These are phyloP conservation scores for Xylocampa areola DNA, from an alignment of 2,888 invertebrate genomes.

Conservation along the genomic window DNA sequence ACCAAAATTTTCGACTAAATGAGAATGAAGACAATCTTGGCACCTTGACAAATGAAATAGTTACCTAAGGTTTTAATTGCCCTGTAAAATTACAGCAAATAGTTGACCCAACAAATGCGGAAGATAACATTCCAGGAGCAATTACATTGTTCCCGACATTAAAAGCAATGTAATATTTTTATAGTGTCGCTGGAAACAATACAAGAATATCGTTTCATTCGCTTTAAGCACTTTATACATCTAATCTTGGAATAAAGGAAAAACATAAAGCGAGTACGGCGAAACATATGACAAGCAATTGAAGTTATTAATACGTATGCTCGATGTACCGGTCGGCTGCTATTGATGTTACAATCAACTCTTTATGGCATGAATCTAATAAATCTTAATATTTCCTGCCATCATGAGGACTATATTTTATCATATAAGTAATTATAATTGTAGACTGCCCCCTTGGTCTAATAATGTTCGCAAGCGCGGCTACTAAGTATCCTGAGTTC, in stretches of 20 bases:
- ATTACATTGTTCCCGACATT: conserved; percentile 47
- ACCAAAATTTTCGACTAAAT: no score
- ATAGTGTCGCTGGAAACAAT: conserved; percentile 30
- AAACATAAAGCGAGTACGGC: conserved; percentile 37
- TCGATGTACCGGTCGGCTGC: conserved; percentile 31
- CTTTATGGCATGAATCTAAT: conserved; percentile 6
- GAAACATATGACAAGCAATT: conserved; percentile 49
- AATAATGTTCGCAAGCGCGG: no score
- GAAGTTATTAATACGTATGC: conserved; percentile 49
- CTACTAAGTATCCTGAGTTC: no score
- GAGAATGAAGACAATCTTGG: conserved; percentile 31
- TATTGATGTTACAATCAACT: conserved; percentile 13
- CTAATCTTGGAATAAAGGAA: conserved; percentile 40
- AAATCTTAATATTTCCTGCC: conserved; percentile 1
- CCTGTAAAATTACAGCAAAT: conserved; percentile 33
- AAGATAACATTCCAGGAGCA: conserved; percentile 50
- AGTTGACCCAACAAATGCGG: conserved; percentile 43
- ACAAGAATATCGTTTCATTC: conserved; percentile 20
- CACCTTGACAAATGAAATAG: conserved; percentile 42
- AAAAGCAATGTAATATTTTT: conserved; percentile 38
- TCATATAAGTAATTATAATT: conserved; percentile 2
- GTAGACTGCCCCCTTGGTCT: no score
- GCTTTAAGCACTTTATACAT: not conserved
- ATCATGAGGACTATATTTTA: conserved; percentile 2
- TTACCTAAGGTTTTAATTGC: conserved; percentile 49